Base-by-base conservation (phyloP, 1,140 invertebrate species). In the Plutomurus gul region DNA sequence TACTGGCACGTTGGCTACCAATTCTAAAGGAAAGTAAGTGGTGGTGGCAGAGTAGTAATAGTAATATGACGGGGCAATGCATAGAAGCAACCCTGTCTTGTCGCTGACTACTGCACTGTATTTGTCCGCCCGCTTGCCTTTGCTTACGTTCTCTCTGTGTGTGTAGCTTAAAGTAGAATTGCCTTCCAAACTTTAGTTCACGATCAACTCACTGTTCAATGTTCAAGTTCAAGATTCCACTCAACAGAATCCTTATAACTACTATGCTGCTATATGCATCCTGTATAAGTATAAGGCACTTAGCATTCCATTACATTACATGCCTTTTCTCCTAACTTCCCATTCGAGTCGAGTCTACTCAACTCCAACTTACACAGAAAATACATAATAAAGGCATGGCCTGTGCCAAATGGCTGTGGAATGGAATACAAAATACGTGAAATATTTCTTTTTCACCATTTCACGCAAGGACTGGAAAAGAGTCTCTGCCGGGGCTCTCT, bases 161-260 rank as follows among this genome's bases (percentile, higher is more conserved):
- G 22, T 13, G 13, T 13, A 56, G 20, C 30, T 27, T 27, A 3
- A 16, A 20, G 18, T 51, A 22, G 18, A 51, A 51, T 65, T 65
- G 16, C 56, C 56, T 30, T 33, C 8, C 30, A 13, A 65, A 65
- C 11, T 65, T 65, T 65, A 65, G 56, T 30, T 65, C 56, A 65
- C 56, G 30, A 65, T 65, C 56, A 65, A 65, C 56, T 30, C 27
- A n/a, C 39, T 43, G 11, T 43, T n/a, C 11, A n/a, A 3, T 65
- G 56, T 33, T 65, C 56, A 65, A 65, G 27, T 65, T 65, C 56
- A 65, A 65, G 56, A 65, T 65, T 30, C 56, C 56, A 65, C 56
- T 65, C 27, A 65, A 65, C 27, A 65, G 30, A 65, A 65, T 65
- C 56, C 56, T 65, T 65, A 65, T 65, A 65, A 33, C 27, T n/a